Percentiles rank a stretch among this genome's conserved stretches.
Evolutionary conservation across 1,140 invertebrate genomes (phyloP).

Genomic region (Dufourea novaeangliae): DNA sequence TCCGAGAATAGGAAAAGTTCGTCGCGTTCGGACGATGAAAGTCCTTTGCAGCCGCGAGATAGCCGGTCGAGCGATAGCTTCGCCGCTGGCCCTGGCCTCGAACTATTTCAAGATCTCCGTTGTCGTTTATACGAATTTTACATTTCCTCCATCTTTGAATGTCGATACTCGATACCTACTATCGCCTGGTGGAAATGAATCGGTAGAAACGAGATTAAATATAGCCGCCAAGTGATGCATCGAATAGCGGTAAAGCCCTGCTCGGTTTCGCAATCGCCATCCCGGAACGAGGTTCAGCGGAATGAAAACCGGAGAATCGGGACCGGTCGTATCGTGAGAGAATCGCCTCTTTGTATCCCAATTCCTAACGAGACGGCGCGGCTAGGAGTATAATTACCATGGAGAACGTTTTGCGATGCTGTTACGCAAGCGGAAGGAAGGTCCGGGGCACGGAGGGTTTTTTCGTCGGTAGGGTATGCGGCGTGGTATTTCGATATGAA

Average conservation of each 20-base stretch:
- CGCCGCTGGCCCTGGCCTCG: neutral
- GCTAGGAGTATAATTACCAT: conserved; percentile 1
- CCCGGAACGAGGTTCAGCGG: neutral
- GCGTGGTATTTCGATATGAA: neutral
- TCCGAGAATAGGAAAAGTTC: conserved; percentile 4
- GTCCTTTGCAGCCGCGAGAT: neutral
- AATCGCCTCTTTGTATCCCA: conserved; percentile 3
- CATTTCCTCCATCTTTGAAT: no score
- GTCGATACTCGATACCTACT: no score
- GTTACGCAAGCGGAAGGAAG: neutral
- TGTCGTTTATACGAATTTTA: neutral
- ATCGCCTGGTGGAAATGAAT: neutral
- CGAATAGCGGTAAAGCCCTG: neutral
- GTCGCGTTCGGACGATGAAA: conserved; percentile 6
- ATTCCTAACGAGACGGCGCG: neutral
- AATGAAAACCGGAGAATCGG: neutral
- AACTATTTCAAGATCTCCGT: no score
- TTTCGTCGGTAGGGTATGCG: neutral
- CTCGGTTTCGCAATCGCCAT: neutral
- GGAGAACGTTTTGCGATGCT: neutral
- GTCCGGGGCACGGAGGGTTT: no score
- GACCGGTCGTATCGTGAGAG: conserved; percentile 3
- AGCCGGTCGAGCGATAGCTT: neutral
- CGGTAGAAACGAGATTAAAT: neutral
- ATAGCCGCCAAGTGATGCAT: neutral